A percentile compares a stretch with the other conserved stretches of the same genome.
These are phyloP conservation scores for Neomorphus geoffroyi DNA, from an alignment of 2,797 vertebrate genomes.

Conservation along the genomic window DNA sequence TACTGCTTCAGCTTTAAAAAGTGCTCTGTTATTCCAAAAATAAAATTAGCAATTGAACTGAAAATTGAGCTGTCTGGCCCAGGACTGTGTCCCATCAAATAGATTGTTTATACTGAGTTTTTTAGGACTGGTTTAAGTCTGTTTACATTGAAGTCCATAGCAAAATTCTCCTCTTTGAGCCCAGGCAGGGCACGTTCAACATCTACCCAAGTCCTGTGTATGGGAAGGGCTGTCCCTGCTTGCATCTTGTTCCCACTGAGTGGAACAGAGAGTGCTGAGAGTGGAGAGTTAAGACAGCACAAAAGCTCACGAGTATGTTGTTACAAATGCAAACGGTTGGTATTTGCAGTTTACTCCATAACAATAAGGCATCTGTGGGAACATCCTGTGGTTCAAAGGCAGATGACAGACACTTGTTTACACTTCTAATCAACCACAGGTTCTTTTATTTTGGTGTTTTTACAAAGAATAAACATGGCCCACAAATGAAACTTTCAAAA, in stretches of 20 bases:
- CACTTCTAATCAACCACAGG: neutral
- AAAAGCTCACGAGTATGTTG: neutral
- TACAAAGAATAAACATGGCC: neutral
- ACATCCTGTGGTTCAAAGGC: neutral
- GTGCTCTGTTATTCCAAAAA: neutral
- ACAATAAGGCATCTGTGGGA: fast-evolving
- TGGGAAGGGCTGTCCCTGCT: neutral
- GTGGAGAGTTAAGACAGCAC: neutral
- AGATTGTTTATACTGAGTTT: neutral
- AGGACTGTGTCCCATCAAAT: neutral
- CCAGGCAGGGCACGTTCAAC: neutral
- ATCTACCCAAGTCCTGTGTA: neutral
- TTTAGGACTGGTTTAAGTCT: neutral
- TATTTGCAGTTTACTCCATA: neutral
- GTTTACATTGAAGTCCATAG: neutral
- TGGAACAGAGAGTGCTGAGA: neutral
- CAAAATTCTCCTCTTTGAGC: neutral
- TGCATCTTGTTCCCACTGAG: neutral
- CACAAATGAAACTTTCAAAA: neutral
- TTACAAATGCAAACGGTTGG: neutral
- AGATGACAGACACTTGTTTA: neutral
- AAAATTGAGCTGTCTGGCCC: neutral
- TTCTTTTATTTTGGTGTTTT: neutral
- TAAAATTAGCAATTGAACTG: neutral
- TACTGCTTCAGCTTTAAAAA: neutral